Evolutionary conservation across 1,140 invertebrate genomes (phyloP), one percentile per base, ranked within the genome.

Genomic region (Lordiphosa collinella): DNA sequence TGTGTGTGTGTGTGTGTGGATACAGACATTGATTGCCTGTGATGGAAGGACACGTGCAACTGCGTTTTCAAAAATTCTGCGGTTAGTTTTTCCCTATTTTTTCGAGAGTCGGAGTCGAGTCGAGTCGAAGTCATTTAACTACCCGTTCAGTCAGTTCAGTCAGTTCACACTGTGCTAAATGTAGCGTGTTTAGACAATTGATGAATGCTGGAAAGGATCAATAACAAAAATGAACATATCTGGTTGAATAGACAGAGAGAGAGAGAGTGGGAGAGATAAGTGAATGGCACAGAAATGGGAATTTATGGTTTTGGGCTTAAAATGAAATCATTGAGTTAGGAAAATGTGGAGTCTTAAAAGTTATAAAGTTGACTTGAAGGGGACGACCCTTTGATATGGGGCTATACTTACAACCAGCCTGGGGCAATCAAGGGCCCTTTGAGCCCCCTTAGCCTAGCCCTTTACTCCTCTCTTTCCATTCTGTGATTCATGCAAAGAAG

Each of bases 71-170:
- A 51, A 37, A 51, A 52, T 44, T 48, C 68, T 82, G 78, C 78
- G 78, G 78, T 82, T 82, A 78, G 72, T 84, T 82, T 67, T 54
- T 18, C 25, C 35, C 7, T 7, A 11, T 11, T 11, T 62, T 12
- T 31, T 40, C 10, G n/a, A 58, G n/a, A n/a, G n/a, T n/a, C n/a
- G n/a, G n/a, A n/a, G 60, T 58, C 76, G 71, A 71, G 71, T 76
- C 73, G 22, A 78, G 73, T 78, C 74, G 73, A 68, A 84, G 75
- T 80, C 75, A 80, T 62, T 75, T 80, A 63, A 70, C 61, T 82
- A 66, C 56, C 65, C 53, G 38, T 71, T 69, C 22, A 25, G 22
- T 25, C 22, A 25, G 38, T 71, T 69, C 22, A 25, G 22, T 25
- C 22, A 25, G 51, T 73, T 80, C 76, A 82, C 65, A 82, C 71